Conservation (phyloP, 1,140 invertebrate genomes). For the Zaprionus capensis region DNA sequence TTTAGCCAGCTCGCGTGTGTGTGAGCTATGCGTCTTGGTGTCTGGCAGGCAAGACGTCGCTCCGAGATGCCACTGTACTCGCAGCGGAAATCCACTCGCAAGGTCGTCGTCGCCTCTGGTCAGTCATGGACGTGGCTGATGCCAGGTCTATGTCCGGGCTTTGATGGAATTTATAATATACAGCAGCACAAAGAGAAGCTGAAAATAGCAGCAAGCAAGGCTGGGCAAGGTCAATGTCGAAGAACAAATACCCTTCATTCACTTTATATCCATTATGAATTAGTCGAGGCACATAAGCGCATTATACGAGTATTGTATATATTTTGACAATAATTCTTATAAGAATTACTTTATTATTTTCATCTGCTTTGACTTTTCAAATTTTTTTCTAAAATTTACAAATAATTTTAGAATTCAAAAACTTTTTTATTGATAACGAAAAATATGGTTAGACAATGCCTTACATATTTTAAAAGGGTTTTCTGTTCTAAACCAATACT, state of each 20-base stretch:
- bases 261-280: not conserved
- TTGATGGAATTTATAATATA: slow-evolving; percentile 64
- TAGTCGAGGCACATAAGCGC: no score
- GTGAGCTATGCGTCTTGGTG: slow-evolving; percentile 51
- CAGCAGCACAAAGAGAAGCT: slow-evolving; percentile 19
- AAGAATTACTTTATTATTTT: no score
- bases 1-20: slow-evolving; percentile 42
- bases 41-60: slow-evolving; percentile 12
- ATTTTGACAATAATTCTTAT: no score
- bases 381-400: no score
- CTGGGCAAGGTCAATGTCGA: not conserved
- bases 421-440: no score
- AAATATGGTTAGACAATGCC: no score
- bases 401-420: not conserved
- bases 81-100: slow-evolving; percentile 38
- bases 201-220: not conserved
- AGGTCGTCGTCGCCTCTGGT: slow-evolving; percentile 35
- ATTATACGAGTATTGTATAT: no score
- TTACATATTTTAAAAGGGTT: no score
- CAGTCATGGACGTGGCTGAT: slow-evolving; percentile 18
- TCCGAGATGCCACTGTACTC: slow-evolving; percentile 48
- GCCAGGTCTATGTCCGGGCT: slow-evolving; percentile 38
- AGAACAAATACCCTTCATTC: slow-evolving; percentile 10
- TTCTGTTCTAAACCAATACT: no score
- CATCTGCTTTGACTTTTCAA: no score